phyloP scores from a whole-genome alignment of 2,797 vertebrate species.

The Lithobates pipiens region DNA sequence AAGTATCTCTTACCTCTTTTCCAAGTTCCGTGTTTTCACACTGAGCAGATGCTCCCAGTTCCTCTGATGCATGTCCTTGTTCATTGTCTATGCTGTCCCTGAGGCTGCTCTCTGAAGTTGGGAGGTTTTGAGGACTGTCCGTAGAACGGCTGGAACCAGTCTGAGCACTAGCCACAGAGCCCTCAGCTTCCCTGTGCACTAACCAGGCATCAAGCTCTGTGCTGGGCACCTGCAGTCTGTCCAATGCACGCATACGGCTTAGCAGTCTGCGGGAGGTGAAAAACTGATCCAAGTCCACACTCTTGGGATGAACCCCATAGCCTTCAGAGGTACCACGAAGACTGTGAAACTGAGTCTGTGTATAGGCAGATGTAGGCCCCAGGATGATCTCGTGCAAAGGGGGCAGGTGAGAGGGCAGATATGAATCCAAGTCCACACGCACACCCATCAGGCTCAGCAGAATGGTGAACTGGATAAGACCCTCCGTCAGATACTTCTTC shows the following conservation, averaged over 20 bases:
- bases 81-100: conserved; percentile 84
- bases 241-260: conserved; percentile 94
- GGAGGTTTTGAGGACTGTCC: conserved; percentile 90
- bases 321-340: conserved; percentile 96
- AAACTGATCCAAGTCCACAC: conserved; percentile 95
- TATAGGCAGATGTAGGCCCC: conserved; percentile 98
- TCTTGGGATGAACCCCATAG: conserved; percentile 98
- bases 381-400: conserved; percentile 97
- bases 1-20: conserved; percentile 87
- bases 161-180: conserved; percentile 85
- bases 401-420: conserved; percentile 93
- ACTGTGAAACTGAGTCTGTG: conserved; percentile 98
- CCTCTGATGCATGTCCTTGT: conserved; percentile 86
- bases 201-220: conserved; percentile 94
- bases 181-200: conserved; percentile 93
- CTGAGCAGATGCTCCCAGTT: conserved; percentile 92
- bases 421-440: conserved; percentile 96
- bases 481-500: conserved; percentile 99
- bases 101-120: conserved; percentile 83
- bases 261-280: conserved; percentile 91
- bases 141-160: conserved; percentile 86
- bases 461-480: conserved; percentile 99
- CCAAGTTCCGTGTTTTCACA: conserved; percentile 89
- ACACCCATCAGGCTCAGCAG: conserved; percentile 97
- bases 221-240: conserved; percentile 91